Evolutionary conservation across 2,113 vertebrate species (phyloP).

Genomic region (Stercorarius parasiticus): DNA sequence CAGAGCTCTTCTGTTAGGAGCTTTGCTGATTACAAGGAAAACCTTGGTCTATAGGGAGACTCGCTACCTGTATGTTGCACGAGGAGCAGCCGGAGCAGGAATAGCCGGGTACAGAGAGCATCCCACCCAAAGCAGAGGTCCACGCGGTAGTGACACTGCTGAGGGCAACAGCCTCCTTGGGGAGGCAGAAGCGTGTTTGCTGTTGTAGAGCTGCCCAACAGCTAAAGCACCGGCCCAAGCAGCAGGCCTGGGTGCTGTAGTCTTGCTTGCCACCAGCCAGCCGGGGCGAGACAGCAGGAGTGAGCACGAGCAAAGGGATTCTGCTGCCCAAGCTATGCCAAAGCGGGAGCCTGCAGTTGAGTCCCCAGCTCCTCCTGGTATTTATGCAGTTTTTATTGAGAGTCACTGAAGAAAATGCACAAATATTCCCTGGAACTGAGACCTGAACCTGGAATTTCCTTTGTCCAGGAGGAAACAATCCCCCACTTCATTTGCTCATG

Average conservation of each 20-base stretch:
- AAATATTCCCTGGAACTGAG: background rate
- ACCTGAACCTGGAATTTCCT: background rate
- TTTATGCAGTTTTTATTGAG: background rate
- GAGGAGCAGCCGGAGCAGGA: background rate
- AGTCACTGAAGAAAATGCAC: background rate
- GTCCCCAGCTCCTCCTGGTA: background rate
- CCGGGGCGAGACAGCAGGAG: background rate
- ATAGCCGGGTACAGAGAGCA: background rate
- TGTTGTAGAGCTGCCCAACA: background rate
- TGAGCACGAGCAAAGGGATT: background rate
- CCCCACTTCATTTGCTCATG: background rate
- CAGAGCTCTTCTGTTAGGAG: background rate
- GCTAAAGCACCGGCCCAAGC: background rate
- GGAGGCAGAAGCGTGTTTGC: background rate
- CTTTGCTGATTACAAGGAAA: background rate
- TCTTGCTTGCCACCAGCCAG: fast-evolving
- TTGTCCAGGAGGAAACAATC: background rate
- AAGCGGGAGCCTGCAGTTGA: background rate
- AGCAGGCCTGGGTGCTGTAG: background rate
- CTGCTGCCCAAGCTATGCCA: background rate
- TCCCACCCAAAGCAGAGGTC: background rate
- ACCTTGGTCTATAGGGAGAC: background rate
- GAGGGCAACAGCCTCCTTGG: background rate
- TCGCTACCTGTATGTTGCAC: fast-evolving
- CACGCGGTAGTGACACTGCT: fast-evolving